Base-by-base conservation (phyloP, 2,888 invertebrate genomes). In the Clistopyga incitator region DNA sequence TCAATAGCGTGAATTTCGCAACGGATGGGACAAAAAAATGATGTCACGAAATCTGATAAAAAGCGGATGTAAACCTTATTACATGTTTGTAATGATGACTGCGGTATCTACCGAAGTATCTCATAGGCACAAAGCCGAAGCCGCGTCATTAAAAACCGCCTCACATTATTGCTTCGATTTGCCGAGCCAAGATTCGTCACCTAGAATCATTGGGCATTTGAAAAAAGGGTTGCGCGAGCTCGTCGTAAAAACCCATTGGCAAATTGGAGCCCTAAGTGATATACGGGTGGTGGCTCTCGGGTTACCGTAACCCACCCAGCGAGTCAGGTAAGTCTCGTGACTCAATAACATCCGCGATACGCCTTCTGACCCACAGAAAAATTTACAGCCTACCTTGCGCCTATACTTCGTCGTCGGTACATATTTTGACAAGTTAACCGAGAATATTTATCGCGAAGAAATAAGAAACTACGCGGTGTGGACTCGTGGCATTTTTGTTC, bases 351-450 rank as follows among this genome's bases (percentile, higher is more conserved):
- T 78, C 71, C 81, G 75, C 85, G 78, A 78, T 64, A 82, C 83
- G 74, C 52, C 34, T 84, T 84, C 70, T 76, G 70, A 76, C 45
- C 47, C 61, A 50, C 65, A 56, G 52, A 85, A 87, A 87, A 87
- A 87, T 88, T 88, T 88, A 88, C 88, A 78, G 81, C 80, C 25
- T 25, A 23, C 23, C 54, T 23, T 13, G 54, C 2, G 54, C 8
- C 54, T 56, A 38, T 38, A 59, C 13, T 72, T 45, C n/a, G 47
- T 20, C 34, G 18, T 52, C 15, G 10, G 70, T 25, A 82, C 42
- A 79, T 90, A 89, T 91, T 91, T 89, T 91, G 91, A 91, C 91
- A 90, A 86, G 89, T 86, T 76, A 87, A 81, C 82, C 78, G 85
- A 74, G 86, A 38, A 88, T 88, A 89, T 90, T 90, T 89, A 90